Percentiles rank a stretch among this genome's conserved stretches.
Conservation (phyloP, 2,888 invertebrate genomes). For the Carabus problematicus region DNA sequence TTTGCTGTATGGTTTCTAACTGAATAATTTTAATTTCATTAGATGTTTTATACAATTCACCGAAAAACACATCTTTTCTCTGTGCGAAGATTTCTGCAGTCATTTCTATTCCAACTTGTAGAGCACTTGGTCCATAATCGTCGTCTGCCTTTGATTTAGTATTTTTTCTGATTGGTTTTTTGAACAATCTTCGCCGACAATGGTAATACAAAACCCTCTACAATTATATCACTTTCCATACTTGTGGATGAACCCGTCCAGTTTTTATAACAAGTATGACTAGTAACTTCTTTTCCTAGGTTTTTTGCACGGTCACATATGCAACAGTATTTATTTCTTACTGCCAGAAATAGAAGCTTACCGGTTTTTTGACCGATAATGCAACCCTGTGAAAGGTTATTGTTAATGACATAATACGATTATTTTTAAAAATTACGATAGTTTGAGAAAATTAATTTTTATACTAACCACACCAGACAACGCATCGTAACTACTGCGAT, state of each 20-base stretch:
- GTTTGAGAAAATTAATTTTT: background rate
- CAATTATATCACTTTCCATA: slow-evolving; percentile 6
- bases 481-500: background rate
- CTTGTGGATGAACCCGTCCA: no score
- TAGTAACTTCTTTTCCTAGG: slow-evolving; percentile 13
- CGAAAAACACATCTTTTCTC: no score
- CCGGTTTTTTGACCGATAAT: slow-evolving; percentile 17
- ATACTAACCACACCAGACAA: background rate
- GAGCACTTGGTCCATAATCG: no score
- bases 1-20: no score
- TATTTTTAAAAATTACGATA: background rate
- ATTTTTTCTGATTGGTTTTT: slow-evolving; percentile 3
- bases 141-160: slow-evolving; percentile 15
- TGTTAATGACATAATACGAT: background rate
- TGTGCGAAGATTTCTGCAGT: background rate
- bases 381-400: slow-evolving; percentile 1
- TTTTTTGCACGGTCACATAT: slow-evolving; percentile 9
- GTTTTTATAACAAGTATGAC: background rate
- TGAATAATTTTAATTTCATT: no score
- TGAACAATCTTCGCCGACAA: slow-evolving; percentile 7
- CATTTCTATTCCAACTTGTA: slow-evolving; percentile 4
- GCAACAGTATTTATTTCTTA: slow-evolving; percentile 13
- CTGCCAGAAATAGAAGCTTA: slow-evolving; percentile 21
- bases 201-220: slow-evolving; percentile 9
- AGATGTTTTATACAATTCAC: no score